These are phyloP conservation scores for Drosophila tanythrix DNA, from an alignment of 2,888 invertebrate genomes.

Conservation along the genomic window DNA sequence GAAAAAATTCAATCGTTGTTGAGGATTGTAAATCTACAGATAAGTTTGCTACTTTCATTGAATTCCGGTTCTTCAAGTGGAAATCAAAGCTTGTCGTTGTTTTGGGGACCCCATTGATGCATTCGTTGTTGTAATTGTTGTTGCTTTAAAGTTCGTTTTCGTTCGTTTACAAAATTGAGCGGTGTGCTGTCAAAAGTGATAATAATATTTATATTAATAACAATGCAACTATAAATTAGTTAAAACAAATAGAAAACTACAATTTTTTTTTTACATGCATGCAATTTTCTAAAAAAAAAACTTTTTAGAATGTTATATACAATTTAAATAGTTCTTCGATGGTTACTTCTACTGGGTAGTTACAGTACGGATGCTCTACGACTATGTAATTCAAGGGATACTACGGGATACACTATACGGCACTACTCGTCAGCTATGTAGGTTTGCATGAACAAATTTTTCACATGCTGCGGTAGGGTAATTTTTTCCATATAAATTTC, in stretches of 20 bases:
- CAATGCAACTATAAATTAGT: neutral
- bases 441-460: slow-evolving; percentile 58
- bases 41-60: slow-evolving; percentile 53
- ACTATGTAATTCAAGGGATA: slow-evolving; percentile 33
- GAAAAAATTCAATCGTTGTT: slow-evolving; percentile 79
- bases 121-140: slow-evolving; percentile 63
- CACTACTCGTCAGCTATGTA: slow-evolving; percentile 70
- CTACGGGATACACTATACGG: slow-evolving; percentile 37
- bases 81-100: slow-evolving; percentile 55
- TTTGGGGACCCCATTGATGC: slow-evolving; percentile 68
- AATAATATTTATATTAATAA: slow-evolving; percentile 8
- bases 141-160: slow-evolving; percentile 65
- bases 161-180: slow-evolving; percentile 79
- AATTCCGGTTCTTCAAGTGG: slow-evolving; percentile 43
- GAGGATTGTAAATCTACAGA: slow-evolving; percentile 63
- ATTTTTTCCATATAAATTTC: slow-evolving; percentile 49
- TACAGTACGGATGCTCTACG: slow-evolving; percentile 35
- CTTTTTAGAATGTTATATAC: slow-evolving; percentile 59
- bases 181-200: slow-evolving; percentile 67
- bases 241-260: slow-evolving; percentile 24
- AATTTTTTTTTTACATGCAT: slow-evolving; percentile 35
- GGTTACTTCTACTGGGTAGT: slow-evolving; percentile 27
- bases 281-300: slow-evolving; percentile 41
- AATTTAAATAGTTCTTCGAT: slow-evolving; percentile 37
- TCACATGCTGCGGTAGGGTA: slow-evolving; percentile 56